Percentiles rank a stretch among this genome's conserved stretches.
Conservation (phyloP, 1,140 invertebrate species). For the Anadara kagoshimensis region DNA sequence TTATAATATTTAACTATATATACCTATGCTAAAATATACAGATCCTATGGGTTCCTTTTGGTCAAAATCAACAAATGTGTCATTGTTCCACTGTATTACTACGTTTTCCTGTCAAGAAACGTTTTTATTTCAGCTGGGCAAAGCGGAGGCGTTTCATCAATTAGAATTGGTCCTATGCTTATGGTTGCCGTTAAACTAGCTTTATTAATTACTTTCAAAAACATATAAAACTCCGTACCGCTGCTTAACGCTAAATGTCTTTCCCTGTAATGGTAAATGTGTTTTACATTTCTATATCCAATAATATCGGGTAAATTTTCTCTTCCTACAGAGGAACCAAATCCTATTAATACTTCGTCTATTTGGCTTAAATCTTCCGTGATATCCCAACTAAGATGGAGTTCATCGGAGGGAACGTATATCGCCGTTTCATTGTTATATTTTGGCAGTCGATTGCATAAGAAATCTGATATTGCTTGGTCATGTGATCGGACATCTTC, state of each 20-base stretch:
- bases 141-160: background rate
- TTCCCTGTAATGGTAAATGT: conserved; percentile 18
- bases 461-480: no score
- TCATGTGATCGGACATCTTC: no score
- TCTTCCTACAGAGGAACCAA: background rate
- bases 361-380: conserved; percentile 31
- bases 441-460: no score
- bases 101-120: background rate
- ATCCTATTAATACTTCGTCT: conserved; percentile 17
- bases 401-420: conserved; percentile 9
- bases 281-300: conserved; percentile 25
- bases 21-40: conserved; percentile 38
- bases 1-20: background rate
- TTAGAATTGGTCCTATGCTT: background rate
- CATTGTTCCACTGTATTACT: conserved; percentile 23
- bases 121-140: background rate
- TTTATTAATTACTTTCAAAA: background rate
- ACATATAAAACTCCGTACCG: conserved; percentile 15
- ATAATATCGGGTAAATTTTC: conserved; percentile 25
- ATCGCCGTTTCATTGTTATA: background rate
- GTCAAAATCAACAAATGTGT: conserved; percentile 30
- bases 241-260: conserved; percentile 35
- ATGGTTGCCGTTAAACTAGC: background rate
- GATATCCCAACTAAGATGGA: conserved; percentile 19
- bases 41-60: conserved; percentile 24